Evolutionary conservation across 2,888 invertebrate genomes (phyloP), one percentile per base, ranked within the genome.

Genomic region (Pristionchus fissidentatus): DNA sequence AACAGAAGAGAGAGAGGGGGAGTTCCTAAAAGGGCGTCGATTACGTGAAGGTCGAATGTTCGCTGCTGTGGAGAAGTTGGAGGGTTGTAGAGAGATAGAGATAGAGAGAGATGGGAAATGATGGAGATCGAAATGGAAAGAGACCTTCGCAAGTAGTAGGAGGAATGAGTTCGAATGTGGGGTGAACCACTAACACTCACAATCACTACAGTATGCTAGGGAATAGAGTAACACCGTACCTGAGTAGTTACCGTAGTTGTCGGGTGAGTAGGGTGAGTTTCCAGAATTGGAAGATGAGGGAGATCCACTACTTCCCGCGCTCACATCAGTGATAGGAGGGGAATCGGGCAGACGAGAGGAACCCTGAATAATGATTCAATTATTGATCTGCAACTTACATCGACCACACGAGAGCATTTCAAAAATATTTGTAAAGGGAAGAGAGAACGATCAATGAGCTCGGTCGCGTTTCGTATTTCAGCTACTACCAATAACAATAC

Each of bases 281-380:
- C 91, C 90, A 7, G 70, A 70, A 83, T 88, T 90, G 57, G 87
- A 87, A 0, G 89, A 88, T n/a, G 91, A 91, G 0, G 91, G 91
- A n/a, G 89, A 88, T 8, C 88, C 88, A 5, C 88, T 88, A 32
- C 88, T 90, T 26, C 87, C 89, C 13, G 87, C 90, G 38, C 89
- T 89, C 10, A 90, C 85, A 81, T 92, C 92, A 10, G 92, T 92
- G 77, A 92, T 89, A 15, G 92, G 92, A 62, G 92, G 92, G 29
- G 89, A 88, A 84, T 91, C 91, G 55, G 91, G 92, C 70, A 92
- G 86, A 22, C 90, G 83, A 15, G 80, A 81, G 35, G 41, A 46
- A 13, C 46, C 38, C 80, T 77, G 75, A 1, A 70, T 4, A 35
- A 66, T 66, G 10, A 1, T 32, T n/a, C n/a, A n/a, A 7, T 60